A percentile compares a stretch with the other conserved stretches of the same genome.
Conservation (phyloP, 2,888 invertebrate species). For the Phaedon cochleariae region DNA sequence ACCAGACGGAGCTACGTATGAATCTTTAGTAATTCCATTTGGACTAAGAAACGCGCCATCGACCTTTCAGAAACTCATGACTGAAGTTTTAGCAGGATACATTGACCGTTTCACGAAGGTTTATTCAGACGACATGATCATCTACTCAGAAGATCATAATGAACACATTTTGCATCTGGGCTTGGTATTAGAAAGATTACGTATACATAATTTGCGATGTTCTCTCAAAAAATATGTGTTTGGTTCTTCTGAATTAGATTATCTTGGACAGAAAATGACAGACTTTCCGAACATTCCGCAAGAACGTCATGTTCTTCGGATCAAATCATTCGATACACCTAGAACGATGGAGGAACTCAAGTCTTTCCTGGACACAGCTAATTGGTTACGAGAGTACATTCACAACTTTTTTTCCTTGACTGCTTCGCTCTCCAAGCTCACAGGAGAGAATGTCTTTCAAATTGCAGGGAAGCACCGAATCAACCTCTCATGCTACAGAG, state of each 20-base stretch:
- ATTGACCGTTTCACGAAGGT: conserved; percentile 32
- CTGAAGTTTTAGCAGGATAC: conserved; percentile 7
- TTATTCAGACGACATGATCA: conserved; percentile 50
- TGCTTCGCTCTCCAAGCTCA: neutral
- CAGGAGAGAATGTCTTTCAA: neutral
- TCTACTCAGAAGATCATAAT: conserved; percentile 26
- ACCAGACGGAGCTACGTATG: conserved; percentile 15
- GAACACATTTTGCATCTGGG: conserved; percentile 37
- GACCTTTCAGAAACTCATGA: conserved; percentile 19
- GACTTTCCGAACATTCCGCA: conserved; percentile 26
- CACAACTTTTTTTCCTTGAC: neutral
- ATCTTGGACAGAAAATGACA: conserved; percentile 33
- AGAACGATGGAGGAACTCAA: conserved; percentile 27
- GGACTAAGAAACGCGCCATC: conserved; percentile 18
- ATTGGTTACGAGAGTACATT: conserved; percentile 46
- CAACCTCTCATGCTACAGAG: neutral
- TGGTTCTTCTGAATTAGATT: conserved; percentile 21
- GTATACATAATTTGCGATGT: conserved; percentile 26
- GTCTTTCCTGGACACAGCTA: conserved; percentile 40
- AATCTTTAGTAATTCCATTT: conserved; percentile 26
- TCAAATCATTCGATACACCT: conserved; percentile 20
- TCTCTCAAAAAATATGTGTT: conserved; percentile 34
- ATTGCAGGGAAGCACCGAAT: neutral
- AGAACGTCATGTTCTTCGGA: conserved; percentile 22
- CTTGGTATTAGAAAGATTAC: conserved; percentile 35